These are phyloP conservation scores for Enteromius trimaculatus DNA, from an alignment of 2,797 vertebrate species.

Conservation along the genomic window DNA sequence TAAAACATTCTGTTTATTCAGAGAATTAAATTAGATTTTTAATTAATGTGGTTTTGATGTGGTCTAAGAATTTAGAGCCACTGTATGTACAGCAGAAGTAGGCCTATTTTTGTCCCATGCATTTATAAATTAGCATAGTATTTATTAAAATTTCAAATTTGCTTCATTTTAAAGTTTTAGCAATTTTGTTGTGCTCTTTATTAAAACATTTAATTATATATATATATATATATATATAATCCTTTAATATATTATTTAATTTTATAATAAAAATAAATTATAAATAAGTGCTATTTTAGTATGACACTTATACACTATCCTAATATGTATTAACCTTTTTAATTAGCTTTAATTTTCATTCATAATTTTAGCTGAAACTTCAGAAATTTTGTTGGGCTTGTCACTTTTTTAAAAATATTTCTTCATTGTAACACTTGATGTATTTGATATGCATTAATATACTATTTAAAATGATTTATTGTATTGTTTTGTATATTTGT, in stretches of 20 bases:
- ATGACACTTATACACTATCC: neutral
- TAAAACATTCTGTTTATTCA: neutral
- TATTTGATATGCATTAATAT: neutral
- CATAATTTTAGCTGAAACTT: neutral
- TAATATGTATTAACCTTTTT: neutral
- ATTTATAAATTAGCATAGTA: neutral
- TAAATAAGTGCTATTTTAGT: neutral
- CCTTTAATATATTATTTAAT: neutral
- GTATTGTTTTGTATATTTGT: neutral
- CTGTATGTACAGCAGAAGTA: neutral
- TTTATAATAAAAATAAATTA: too few species aligned
- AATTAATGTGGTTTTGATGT: neutral
- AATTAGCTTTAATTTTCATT: neutral
- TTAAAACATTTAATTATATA: neutral
- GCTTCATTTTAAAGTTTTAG: neutral
- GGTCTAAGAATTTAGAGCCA: neutral
- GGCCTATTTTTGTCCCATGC: neutral
- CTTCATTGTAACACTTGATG: neutral
- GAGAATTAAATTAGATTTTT: neutral
- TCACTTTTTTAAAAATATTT: neutral
- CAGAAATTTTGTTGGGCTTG: neutral
- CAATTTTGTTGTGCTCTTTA: neutral
- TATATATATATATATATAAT: neutral
- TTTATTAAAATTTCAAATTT: neutral
- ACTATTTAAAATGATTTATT: neutral